Evolutionary conservation across 2,797 vertebrate species (phyloP).

Genomic region (Tolypeutes matacus): DNA sequence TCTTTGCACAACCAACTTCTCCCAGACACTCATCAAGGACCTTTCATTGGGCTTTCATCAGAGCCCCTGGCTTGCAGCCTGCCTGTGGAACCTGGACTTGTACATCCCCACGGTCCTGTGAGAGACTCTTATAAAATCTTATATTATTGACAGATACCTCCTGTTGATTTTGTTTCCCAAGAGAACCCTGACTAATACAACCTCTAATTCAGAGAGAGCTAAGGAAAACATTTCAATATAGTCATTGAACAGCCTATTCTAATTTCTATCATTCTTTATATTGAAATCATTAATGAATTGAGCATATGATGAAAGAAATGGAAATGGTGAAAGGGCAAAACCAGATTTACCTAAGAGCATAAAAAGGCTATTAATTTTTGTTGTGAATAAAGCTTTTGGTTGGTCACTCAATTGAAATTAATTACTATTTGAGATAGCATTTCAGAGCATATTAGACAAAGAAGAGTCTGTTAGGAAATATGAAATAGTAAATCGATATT

Average conservation of each 20-base stretch:
- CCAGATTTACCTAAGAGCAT: not conserved
- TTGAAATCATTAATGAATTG: not conserved
- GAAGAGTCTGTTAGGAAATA: not conserved
- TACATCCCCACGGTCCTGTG: too few relatives aligned
- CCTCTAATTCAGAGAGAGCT: not conserved
- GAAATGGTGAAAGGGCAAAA: not conserved
- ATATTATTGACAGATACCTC: too few relatives aligned
- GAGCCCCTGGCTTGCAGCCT: too few relatives aligned
- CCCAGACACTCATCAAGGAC: too few relatives aligned
- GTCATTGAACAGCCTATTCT: not conserved
- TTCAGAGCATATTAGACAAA: not conserved
- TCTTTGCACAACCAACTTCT: too few relatives aligned
- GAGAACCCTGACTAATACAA: too few relatives aligned
- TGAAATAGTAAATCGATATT: not conserved
- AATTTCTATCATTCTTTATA: not conserved
- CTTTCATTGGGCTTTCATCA: too few relatives aligned
- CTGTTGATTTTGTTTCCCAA: too few relatives aligned
- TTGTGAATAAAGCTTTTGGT: not conserved
- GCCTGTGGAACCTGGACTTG: too few relatives aligned
- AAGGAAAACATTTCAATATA: not conserved
- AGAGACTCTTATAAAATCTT: too few relatives aligned
- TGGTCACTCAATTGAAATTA: not conserved
- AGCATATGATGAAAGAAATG: not conserved
- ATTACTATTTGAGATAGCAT: not conserved
- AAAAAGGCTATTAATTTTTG: not conserved